Evolutionary conservation across 2,888 invertebrate genomes (phyloP).

Genomic region (Leptarthrus brevirostris): DNA sequence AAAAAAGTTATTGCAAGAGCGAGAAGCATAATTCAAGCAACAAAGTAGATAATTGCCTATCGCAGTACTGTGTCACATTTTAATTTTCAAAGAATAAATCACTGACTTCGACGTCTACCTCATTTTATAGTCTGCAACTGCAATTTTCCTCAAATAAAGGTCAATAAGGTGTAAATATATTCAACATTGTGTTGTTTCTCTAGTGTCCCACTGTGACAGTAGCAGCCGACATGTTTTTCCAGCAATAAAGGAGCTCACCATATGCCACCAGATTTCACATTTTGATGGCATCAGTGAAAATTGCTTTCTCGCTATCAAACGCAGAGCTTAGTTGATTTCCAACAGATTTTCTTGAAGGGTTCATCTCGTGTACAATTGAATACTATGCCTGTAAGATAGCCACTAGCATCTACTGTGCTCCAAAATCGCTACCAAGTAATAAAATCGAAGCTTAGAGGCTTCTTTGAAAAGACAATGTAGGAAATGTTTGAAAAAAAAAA

Average conservation of each 20-base stretch:
- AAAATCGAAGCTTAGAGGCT: too few species aligned
- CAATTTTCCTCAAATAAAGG: slow-evolving; percentile 50
- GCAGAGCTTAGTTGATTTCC: not conserved
- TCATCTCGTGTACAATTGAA: not conserved
- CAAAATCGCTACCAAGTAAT: too few species aligned
- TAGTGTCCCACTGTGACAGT: slow-evolving; percentile 53
- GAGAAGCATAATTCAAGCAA: too few species aligned
- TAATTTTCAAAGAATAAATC: slow-evolving; percentile 39
- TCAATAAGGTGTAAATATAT: slow-evolving; percentile 56
- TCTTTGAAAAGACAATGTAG: too few species aligned
- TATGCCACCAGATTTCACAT: slow-evolving; percentile 39
- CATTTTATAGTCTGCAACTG: slow-evolving; percentile 30
- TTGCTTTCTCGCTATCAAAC: slow-evolving; percentile 2
- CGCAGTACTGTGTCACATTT: not conserved
- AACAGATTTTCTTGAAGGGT: not conserved
- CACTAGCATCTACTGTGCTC: too few species aligned
- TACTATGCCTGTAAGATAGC: too few species aligned
- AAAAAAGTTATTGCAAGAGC: too few species aligned
- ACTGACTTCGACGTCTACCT: not conserved
- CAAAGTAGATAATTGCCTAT: too few species aligned
- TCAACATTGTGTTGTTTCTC: slow-evolving; percentile 52
- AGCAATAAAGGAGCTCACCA: slow-evolving; percentile 35
- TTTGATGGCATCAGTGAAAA: slow-evolving; percentile 24
- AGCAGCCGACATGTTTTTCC: slow-evolving; percentile 24
- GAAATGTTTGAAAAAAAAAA: too few species aligned